Base-by-base conservation (phyloP, 2,888 invertebrate species). In the Phyto melanocephala region DNA sequence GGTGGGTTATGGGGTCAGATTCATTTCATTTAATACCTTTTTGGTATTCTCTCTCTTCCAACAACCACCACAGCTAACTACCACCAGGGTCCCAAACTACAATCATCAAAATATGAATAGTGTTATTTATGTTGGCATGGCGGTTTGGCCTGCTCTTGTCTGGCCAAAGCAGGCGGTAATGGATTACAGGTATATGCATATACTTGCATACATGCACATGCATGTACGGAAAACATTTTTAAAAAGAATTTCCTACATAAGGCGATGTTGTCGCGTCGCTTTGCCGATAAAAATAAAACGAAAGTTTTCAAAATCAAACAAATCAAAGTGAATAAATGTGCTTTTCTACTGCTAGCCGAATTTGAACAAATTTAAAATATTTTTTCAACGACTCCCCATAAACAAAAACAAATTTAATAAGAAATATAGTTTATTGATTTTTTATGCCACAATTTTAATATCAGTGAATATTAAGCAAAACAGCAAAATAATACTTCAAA, bases 1-100 rank as follows among this genome's bases (percentile, higher is more conserved):
- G 82, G 60, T 82, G 82, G 82, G 75, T 82, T 82, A 82, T 79
- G 82, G 70, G 82, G 82, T 82, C 79, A 82, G 71, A 79, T 82
- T 71, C 82, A 79, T 79, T 82, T 79, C 42, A 71, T 79, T 79
- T 79, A 75, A 82, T 79, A 75, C 75, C 54, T 62, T 74, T 80
- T 72, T 42, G 45, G 35, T n/a, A n/a, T 42, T 50, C 13, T 50
- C 4, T 28, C 54, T 40, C 56, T 35, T 62, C 37, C 17, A n/a
- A 20, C 40, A 40, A n/a, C 10, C 11, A 40, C 2, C 33, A 72
- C 17, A 28, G 6, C 28, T 5, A 40, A 45, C 62, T 54, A 56
- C 17, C 22, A 56, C n/a, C 24, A 20, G 24, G 17, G 24, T 15
- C 24, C 28, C 24, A 20, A 50, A 56, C 20, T 63, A 45, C 3